These are phyloP conservation scores for Morbakka virulenta DNA, from an alignment of 30 jellyfish, hydroid and myxozoan genomes.

Conservation along the genomic window DNA sequence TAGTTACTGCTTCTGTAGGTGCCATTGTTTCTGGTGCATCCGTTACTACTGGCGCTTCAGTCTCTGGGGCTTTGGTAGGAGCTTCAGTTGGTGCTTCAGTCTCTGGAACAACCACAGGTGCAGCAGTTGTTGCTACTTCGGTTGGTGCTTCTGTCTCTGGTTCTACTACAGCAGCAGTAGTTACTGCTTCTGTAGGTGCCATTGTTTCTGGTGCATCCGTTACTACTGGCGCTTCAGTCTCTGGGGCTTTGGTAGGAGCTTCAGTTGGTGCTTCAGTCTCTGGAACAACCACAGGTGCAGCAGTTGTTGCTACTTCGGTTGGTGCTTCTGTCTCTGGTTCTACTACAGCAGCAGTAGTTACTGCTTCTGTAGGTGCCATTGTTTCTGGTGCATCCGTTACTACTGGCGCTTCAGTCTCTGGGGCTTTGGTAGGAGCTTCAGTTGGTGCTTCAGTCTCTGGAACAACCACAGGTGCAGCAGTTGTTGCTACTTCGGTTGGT, in stretches of 20 bases:
- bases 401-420: too few species aligned
- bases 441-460: too few species aligned
- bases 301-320: slow-evolving; percentile 14
- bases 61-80: slow-evolving; percentile 2
- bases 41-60: slow-evolving; percentile 13
- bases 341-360: slow-evolving; percentile 5
- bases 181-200: slow-evolving; percentile 19
- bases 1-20: slow-evolving; percentile 1
- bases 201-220: slow-evolving; percentile 21
- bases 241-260: slow-evolving; percentile 37
- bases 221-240: slow-evolving; percentile 4
- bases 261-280: slow-evolving; percentile 48
- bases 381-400: too few species aligned
- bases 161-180: slow-evolving; percentile 5
- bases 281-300: slow-evolving; percentile 46
- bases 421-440: too few species aligned
- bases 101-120: slow-evolving; percentile 4
- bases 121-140: slow-evolving; percentile 21
- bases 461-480: too few species aligned
- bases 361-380: too few species aligned
- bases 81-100: slow-evolving; percentile 14
- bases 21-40: slow-evolving; percentile 18
- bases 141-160: slow-evolving; percentile 16
- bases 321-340: too few species aligned
- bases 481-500: too few species aligned